Evolutionary conservation across 2,113 vertebrate species (phyloP).

Genomic region (Mungos mungo): DNA sequence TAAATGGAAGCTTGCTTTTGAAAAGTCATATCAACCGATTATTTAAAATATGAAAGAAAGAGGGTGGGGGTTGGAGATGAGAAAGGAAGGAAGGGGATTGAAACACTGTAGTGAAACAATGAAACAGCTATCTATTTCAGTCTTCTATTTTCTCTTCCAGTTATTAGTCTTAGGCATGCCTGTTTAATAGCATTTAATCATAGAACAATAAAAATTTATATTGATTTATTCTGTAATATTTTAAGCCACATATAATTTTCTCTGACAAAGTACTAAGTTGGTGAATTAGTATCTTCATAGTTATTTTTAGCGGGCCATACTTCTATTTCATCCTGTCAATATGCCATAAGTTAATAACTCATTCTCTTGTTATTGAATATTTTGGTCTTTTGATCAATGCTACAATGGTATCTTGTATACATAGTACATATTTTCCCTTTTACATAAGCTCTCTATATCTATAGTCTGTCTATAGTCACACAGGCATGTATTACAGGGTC

Average conservation of each 20-base stretch:
- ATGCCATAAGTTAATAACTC: neutral
- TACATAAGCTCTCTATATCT: neutral
- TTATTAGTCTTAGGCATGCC: neutral
- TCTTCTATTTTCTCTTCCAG: neutral
- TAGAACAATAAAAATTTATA: neutral
- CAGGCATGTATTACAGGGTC: neutral
- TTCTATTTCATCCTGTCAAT: neutral
- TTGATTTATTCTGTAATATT: neutral
- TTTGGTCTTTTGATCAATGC: neutral
- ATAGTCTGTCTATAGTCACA: neutral
- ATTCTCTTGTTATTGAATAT: neutral
- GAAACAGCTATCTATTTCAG: neutral
- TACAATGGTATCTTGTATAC: neutral
- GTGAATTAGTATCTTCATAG: neutral
- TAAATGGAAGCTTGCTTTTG: slow-evolving; percentile 11
- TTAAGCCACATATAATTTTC: neutral
- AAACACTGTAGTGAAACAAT: neutral
- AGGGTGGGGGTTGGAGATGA: neutral
- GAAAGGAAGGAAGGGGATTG: neutral
- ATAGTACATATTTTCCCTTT: neutral
- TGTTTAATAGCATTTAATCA: neutral
- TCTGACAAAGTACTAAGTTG: neutral
- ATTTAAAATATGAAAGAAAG: neutral
- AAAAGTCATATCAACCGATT: neutral
- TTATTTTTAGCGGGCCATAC: neutral